phyloP scores from a whole-genome alignment of 1,140 invertebrate species.

The Ooceraea biroi region DNA sequence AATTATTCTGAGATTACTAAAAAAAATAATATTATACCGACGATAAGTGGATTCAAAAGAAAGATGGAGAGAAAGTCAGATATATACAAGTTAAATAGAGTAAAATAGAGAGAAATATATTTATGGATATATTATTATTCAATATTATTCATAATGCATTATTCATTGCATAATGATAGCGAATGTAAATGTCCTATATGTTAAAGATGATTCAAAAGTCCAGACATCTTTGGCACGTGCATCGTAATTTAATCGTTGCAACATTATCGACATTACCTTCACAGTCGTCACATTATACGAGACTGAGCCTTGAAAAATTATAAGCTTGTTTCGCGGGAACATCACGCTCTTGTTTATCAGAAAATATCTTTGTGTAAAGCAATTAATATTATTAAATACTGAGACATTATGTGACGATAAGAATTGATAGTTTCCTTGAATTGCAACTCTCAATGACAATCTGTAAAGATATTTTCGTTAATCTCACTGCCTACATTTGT shows the following conservation, averaged over 20 bases:
- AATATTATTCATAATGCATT: neutral
- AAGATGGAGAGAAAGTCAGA: neutral
- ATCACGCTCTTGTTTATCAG: constrained; percentile 13
- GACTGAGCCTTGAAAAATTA: constrained; percentile 40
- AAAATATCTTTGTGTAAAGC: neutral
- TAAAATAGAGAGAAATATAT: neutral
- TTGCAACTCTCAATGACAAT: neutral
- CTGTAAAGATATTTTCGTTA: neutral
- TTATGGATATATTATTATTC: neutral
- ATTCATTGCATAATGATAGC: neutral
- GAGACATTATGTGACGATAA: neutral
- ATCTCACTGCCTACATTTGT: neutral
- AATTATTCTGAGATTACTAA: too few species aligned
- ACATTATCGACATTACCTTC: constrained; percentile 44
- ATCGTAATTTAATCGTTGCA: constrained; percentile 27
- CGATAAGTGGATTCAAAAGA: neutral
- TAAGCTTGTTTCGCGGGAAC: neutral
- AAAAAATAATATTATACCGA: too few species aligned
- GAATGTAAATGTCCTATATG: neutral
- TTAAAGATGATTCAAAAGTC: constrained; percentile 4
- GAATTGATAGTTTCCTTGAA: neutral
- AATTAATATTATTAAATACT: constrained; percentile 6
- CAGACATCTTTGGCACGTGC: neutral
- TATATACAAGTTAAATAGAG: neutral
- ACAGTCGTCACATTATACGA: neutral